These are phyloP conservation scores for Varanus komodoensis DNA, from an alignment of 2,113 vertebrate species.

Conservation along the genomic window DNA sequence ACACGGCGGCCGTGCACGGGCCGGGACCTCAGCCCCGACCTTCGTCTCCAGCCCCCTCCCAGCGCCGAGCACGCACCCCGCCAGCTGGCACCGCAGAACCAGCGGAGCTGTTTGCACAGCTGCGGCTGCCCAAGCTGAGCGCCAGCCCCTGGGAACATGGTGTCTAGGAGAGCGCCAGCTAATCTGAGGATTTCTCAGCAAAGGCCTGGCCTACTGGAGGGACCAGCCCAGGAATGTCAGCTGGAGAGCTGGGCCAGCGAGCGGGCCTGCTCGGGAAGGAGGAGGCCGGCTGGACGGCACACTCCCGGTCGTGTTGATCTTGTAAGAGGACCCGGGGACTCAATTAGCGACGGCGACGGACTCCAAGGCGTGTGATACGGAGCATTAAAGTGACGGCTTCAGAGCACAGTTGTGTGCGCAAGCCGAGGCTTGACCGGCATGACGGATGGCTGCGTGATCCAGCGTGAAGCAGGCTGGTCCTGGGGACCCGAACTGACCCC, in stretches of 20 bases:
- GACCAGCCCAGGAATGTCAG: slow-evolving; percentile 35
- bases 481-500: neutral
- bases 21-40: neutral
- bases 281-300: accelerated
- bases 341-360: accelerated
- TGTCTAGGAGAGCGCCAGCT: neutral
- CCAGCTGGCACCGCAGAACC: accelerated
- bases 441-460: neutral
- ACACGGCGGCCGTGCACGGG: too few species aligned
- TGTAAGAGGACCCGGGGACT: neutral
- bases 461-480: neutral
- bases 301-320: neutral
- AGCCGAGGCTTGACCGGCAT: neutral
- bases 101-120: slow-evolving; percentile 54
- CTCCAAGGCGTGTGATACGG: neutral
- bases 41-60: neutral
- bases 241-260: neutral
- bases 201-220: neutral
- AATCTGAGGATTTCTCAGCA: neutral
- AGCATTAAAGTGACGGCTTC: neutral
- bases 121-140: neutral
- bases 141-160: neutral
- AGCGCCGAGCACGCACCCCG: accelerated
- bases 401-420: neutral
- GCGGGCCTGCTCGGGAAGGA: neutral